A percentile compares a stretch with the other conserved stretches of the same genome.
phyloP scores from a whole-genome alignment of 2,797 vertebrate species.

The Perodicticus potto region DNA sequence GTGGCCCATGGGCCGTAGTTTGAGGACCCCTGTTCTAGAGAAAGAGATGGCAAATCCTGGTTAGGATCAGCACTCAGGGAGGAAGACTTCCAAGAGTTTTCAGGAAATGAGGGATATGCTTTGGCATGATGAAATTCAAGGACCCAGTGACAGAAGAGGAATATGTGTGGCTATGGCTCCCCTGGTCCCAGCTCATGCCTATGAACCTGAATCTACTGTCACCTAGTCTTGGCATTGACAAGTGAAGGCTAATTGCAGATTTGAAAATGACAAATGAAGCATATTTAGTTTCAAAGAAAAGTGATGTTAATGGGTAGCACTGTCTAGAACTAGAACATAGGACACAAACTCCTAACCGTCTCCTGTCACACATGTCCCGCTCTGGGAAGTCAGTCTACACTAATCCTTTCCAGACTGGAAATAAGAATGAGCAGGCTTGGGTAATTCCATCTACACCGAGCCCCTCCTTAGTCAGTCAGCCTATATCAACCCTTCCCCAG shows the following conservation, averaged over 20 bases:
- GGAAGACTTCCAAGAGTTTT: background rate
- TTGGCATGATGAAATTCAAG: background rate
- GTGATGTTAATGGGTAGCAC: background rate
- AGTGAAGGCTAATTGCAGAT: background rate
- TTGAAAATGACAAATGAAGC: background rate
- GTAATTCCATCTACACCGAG: background rate
- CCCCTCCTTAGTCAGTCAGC: background rate
- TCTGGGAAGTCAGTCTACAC: background rate
- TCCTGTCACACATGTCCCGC: background rate
- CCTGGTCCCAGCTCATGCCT: background rate
- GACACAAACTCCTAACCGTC: background rate
- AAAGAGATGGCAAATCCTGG: background rate
- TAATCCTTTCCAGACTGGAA: background rate
- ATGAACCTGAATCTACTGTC: background rate
- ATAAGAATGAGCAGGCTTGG: too few species aligned
- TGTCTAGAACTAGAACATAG: background rate
- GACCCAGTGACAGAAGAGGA: background rate
- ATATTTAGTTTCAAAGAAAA: slow-evolving; percentile 22
- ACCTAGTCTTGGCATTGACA: background rate
- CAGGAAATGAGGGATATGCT: background rate
- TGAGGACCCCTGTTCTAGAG: background rate
- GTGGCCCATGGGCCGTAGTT: too few species aligned
- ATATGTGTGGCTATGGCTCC: background rate
- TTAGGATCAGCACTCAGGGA: background rate
- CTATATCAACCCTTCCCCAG: background rate